A percentile compares a stretch with the other conserved stretches of the same genome.
Conservation (phyloP, 1,140 invertebrate genomes). For the Atopsyche davidsoni region DNA sequence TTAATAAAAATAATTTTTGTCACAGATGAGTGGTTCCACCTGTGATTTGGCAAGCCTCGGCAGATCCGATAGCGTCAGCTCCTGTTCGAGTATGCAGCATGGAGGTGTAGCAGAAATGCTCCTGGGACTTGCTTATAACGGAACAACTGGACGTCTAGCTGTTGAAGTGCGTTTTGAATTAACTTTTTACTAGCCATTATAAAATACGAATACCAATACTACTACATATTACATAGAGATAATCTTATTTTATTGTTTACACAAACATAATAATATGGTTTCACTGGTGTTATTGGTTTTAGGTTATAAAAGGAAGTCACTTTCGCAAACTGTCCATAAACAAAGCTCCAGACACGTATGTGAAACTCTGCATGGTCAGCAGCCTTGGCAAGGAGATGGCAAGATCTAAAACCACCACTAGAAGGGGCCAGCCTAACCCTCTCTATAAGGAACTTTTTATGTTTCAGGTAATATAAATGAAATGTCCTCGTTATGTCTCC, state of each 20-base stretch:
- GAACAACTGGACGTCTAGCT: constrained; percentile 83
- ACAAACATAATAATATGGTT: constrained; percentile 3
- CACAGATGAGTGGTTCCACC: constrained; percentile 40
- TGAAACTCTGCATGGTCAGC: constrained; percentile 85
- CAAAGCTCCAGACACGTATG: constrained; percentile 86
- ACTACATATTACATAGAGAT: constrained; percentile 14
- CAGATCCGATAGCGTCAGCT: constrained; percentile 85
- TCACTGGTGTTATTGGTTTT: too few relatives aligned
- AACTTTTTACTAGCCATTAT: too few relatives aligned
- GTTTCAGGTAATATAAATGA: constrained; percentile 71
- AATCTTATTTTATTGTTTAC: constrained; percentile 2
- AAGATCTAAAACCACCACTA: constrained; percentile 82
- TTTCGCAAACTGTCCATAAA: constrained; percentile 71
- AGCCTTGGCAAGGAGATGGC: constrained; percentile 90
- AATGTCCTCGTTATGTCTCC: too few relatives aligned
- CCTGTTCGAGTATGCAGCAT: constrained; percentile 84
- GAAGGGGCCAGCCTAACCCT: constrained; percentile 88
- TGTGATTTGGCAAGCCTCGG: constrained; percentile 72
- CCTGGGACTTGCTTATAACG: constrained; percentile 84
- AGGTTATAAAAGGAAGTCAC: constrained; percentile 83
- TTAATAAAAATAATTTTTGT: constrained; percentile 9
- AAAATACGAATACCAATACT: too few relatives aligned
- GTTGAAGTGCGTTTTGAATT: constrained; percentile 74
- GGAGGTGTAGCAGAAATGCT: constrained; percentile 85
- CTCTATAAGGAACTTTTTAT: constrained; percentile 94